These are phyloP conservation scores for Coilia nasus DNA, from an alignment of 2,797 vertebrate genomes.

Conservation along the genomic window DNA sequence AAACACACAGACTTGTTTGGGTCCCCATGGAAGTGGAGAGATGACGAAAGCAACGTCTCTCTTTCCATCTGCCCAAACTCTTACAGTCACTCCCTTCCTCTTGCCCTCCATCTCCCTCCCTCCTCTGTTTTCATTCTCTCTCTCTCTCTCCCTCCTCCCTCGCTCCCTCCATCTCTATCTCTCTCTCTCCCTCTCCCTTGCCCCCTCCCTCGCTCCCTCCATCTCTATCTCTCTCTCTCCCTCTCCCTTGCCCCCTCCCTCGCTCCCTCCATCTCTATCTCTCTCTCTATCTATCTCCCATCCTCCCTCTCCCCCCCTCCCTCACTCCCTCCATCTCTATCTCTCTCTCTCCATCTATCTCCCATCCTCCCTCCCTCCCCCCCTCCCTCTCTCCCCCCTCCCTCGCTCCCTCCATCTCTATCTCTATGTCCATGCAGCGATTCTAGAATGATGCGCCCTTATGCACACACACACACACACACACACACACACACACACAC, in stretches of 20 bases:
- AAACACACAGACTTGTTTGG: conserved; percentile 31
- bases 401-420: neutral
- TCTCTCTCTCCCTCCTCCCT: neutral
- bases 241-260: neutral
- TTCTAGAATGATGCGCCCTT: neutral
- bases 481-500: too few species aligned
- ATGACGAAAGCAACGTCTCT: conserved; percentile 28
- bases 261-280: neutral
- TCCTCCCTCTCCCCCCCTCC: neutral
- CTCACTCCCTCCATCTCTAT: conserved; percentile 11
- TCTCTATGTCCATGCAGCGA: neutral
- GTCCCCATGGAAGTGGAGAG: conserved; percentile 29
- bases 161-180: neutral
- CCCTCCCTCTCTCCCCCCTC: neutral
- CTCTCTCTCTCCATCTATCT: conserved; percentile 3
- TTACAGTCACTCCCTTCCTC: conserved; percentile 2
- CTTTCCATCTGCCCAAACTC: conserved; percentile 18
- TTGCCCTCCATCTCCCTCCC: neutral
- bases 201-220: too few species aligned
- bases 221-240: too few species aligned
- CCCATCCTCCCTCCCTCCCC: neutral
- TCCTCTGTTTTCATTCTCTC: neutral
- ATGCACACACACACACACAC: too few species aligned
- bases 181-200: too few species aligned
- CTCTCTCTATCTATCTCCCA: neutral